Evolutionary conservation across 2,888 invertebrate species (phyloP).

Genomic region (Ariolimax columbianus): DNA sequence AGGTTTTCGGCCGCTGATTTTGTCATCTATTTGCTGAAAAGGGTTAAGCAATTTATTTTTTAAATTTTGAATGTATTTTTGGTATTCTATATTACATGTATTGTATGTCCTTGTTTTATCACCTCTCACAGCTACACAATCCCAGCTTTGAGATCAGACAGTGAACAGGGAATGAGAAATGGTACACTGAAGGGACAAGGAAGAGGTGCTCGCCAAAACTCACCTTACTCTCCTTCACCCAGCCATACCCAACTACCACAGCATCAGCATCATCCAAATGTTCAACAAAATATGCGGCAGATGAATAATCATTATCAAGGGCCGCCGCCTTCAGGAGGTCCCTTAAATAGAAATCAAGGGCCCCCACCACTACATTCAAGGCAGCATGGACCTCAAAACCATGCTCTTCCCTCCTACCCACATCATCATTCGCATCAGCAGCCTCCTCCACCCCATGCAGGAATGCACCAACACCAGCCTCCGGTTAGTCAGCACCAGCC

Average conservation of each 20-base stretch:
- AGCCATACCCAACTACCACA: slow-evolving; percentile 15
- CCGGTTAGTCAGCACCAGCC: neutral
- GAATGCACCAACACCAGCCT: slow-evolving; percentile 1
- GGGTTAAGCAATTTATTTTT: too few relatives aligned
- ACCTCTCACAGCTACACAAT: slow-evolving; percentile 22
- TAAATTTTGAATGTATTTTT: too few relatives aligned
- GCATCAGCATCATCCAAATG: slow-evolving; percentile 26
- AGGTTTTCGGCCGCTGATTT: too few relatives aligned
- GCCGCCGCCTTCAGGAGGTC: slow-evolving; percentile 25
- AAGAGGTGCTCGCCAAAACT: slow-evolving; percentile 21
- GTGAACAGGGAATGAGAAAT: slow-evolving; percentile 41
- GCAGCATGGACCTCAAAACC: slow-evolving; percentile 12
- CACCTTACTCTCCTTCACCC: slow-evolving; percentile 23
- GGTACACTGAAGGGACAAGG: slow-evolving; percentile 14
- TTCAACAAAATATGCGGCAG: slow-evolving; percentile 15
- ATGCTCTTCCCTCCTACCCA: slow-evolving; percentile 4
- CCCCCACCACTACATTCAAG: neutral
- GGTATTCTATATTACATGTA: too few relatives aligned
- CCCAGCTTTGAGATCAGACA: slow-evolving; percentile 34
- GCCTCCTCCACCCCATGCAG: slow-evolving; percentile 18
- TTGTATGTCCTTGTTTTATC: neutral
- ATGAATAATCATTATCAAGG: slow-evolving; percentile 47
- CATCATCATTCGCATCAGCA: slow-evolving; percentile 17
- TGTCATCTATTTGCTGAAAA: too few relatives aligned
- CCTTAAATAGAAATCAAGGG: slow-evolving; percentile 24